phyloP scores from a whole-genome alignment of 2,797 vertebrate genomes.

The Geotrypetes seraphini region DNA sequence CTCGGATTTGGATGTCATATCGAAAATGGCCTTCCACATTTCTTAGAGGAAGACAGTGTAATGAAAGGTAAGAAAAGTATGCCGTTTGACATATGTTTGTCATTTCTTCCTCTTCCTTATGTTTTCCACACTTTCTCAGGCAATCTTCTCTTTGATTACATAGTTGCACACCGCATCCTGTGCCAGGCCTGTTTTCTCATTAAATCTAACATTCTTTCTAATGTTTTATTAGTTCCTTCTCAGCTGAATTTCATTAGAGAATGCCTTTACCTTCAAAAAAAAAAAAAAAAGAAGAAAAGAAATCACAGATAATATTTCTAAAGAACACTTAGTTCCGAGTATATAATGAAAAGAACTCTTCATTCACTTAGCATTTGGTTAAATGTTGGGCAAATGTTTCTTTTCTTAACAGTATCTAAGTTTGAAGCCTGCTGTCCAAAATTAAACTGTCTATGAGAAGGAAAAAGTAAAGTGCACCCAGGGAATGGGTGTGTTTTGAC shows the following conservation, averaged over 20 bases:
- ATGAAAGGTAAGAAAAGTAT: constrained; percentile 62
- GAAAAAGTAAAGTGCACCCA: constrained; percentile 14
- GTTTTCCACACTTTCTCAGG: constrained; percentile 38
- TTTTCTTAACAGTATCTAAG: constrained; percentile 6
- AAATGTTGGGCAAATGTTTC: constrained; percentile 9
- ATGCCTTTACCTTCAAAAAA: constrained; percentile 38
- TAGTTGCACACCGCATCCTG: constrained; percentile 29
- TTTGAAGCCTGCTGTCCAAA: constrained; percentile 12
- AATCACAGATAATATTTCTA: constrained; percentile 36
- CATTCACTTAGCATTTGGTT: background rate
- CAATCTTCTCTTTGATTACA: constrained; percentile 34
- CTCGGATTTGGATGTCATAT: no score
- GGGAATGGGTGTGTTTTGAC: constrained; percentile 25
- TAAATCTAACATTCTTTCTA: constrained; percentile 41
- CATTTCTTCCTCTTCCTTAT: constrained; percentile 47
- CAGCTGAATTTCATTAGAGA: constrained; percentile 62
- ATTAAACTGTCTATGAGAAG: constrained; percentile 1
- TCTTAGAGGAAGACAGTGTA: constrained; percentile 48
- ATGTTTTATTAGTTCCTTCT: constrained; percentile 45
- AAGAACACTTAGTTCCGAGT: background rate
- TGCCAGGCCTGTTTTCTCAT: constrained; percentile 59
- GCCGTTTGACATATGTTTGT: constrained; percentile 64
- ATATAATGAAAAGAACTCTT: background rate
- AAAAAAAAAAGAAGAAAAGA: constrained; percentile 38
- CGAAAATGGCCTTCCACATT: no score